Evolutionary conservation across 1,140 invertebrate genomes (phyloP), one percentile per base, ranked within the genome.

Genomic region (Adoxophyes honmai): DNA sequence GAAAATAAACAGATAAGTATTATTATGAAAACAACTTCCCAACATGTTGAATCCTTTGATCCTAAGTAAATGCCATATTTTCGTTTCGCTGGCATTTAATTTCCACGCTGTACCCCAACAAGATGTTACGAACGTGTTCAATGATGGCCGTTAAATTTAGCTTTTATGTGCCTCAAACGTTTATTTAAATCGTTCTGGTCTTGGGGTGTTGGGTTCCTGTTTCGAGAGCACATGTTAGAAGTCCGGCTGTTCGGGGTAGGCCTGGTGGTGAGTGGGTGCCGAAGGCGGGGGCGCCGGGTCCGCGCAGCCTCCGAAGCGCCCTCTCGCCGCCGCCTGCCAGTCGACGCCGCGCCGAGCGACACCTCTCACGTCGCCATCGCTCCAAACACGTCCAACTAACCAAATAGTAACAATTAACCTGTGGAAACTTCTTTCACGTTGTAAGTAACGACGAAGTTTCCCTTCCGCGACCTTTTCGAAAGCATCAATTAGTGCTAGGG

Each of bases 171-270:
- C 6, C 21, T 3, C 21, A 28, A 28, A 28, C 21, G 6, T 28
- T 28, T 28, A 28, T 28, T 28, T 28, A 28, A 28, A 28, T 28
- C 2, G n/a, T n/a, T 28, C 57, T 68, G 68, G 63, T 71, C 57
- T 64, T 58, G 58, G 55, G 55, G 42, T 51, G 59, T 59, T 51
- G 55, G 44, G 62, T 48, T 62, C 62, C 55, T 69, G 62, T 81
- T 75, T 73, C 73, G 62, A 72, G 61, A 73, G 73, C 76, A 78
- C 76, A 84, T 79, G 79, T 75, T 81, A 80, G 71, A 79, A 85
- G 78, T 83, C 81, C 78, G 78, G 72, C 76, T 76, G 81, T 80
- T 80, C 73, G 76, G 73, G 80, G 78, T 78, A 74, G 78, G 81
- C 76, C 73, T 81, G 70, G 70, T 59, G 56, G 63, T 62, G 56